Percentiles rank a stretch among this genome's conserved stretches.
Evolutionary conservation across 2,113 vertebrate species (phyloP).

Genomic region (Rhinichthys klamathensis): DNA sequence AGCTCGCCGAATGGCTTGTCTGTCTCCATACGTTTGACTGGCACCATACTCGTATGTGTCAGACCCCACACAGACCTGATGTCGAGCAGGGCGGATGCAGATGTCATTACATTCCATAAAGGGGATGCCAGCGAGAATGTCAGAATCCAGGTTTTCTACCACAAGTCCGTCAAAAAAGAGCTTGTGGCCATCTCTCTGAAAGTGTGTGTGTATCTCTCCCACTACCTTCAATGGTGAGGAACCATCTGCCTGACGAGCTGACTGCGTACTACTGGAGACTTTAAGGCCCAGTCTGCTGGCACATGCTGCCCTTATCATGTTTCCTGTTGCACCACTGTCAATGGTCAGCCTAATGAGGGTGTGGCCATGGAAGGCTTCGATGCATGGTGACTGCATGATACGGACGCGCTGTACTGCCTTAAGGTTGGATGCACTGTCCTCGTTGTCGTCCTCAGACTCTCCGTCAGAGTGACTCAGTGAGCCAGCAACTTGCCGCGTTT

Average conservation of each 20-base stretch:
- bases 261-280: neutral
- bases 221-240: slow-evolving; percentile 9
- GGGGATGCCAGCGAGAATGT: neutral
- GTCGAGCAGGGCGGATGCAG: neutral
- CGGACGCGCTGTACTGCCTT: no score
- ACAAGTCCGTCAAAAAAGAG: neutral
- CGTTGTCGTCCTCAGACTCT: no score
- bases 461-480: no score
- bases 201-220: neutral
- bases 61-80: neutral
- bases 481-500: neutral
- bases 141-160: neutral
- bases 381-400: no score
- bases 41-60: neutral
- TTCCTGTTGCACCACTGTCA: no score
- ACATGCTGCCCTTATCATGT: neutral
- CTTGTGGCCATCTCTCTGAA: neutral
- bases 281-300: neutral
- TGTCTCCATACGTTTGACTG: no score
- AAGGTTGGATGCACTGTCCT: no score
- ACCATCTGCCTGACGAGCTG: neutral
- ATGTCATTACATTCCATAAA: slow-evolving; percentile 17
- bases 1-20: no score
- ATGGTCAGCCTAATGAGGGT: no score
- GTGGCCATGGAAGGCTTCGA: no score